These are phyloP conservation scores for Dexiosoma caninum DNA, from an alignment of 2,888 invertebrate species.

Conservation along the genomic window DNA sequence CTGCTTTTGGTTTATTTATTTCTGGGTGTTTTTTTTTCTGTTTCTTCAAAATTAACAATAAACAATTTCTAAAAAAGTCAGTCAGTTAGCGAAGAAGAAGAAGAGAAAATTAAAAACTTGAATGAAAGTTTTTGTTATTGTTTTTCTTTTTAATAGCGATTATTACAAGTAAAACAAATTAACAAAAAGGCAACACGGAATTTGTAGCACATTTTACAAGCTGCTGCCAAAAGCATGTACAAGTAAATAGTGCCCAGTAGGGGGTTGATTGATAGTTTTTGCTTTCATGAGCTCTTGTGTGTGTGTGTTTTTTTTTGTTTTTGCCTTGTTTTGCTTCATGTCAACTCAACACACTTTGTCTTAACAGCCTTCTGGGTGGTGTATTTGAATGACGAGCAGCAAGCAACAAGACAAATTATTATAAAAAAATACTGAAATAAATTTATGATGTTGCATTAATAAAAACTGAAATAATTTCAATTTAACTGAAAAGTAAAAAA, in stretches of 20 bases:
- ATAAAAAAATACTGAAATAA: not conserved
- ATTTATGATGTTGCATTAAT: not conserved
- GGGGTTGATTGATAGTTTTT: too few species aligned
- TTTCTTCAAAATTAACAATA: too few species aligned
- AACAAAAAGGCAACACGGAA: not conserved
- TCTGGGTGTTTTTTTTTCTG: too few species aligned
- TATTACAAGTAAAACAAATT: not conserved
- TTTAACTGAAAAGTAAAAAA: not conserved
- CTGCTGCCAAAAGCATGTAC: not conserved
- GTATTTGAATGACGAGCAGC: too few species aligned
- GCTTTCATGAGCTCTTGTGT: too few species aligned
- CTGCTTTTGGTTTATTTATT: too few species aligned
- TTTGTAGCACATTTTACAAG: not conserved
- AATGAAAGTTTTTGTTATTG: not conserved
- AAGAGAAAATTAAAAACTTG: not conserved
- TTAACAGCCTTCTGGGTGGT: not conserved
- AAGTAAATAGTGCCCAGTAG: too few species aligned
- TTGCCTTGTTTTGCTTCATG: not conserved
- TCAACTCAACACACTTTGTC: not conserved
- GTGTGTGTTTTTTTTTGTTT: too few species aligned
- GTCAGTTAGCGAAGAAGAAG: too few species aligned
- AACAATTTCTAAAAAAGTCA: too few species aligned
- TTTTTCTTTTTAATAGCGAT: not conserved
- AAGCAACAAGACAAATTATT: not conserved
- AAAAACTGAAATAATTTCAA: not conserved